A percentile compares a stretch with the other conserved stretches of the same genome.
phyloP scores from a whole-genome alignment of 2,888 invertebrate species.

The Ormyrus labotus region DNA sequence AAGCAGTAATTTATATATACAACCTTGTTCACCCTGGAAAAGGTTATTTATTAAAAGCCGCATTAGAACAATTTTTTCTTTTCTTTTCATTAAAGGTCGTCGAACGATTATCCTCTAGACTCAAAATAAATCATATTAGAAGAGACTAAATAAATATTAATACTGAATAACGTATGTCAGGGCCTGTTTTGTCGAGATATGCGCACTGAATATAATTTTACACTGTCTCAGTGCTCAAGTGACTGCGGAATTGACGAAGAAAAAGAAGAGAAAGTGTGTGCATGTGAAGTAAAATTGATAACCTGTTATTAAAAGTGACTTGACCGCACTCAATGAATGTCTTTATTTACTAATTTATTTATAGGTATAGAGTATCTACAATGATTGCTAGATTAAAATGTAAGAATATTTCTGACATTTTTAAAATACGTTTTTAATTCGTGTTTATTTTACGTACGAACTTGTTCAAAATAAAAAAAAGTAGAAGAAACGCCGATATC shows the following conservation, averaged over 20 bases:
- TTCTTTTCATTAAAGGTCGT: slow-evolving; percentile 13
- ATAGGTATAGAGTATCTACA: no score
- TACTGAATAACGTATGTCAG: neutral
- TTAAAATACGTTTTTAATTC: no score
- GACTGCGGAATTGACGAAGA: neutral
- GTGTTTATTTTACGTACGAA: no score
- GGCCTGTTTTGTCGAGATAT: neutral
- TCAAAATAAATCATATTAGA: slow-evolving; percentile 25
- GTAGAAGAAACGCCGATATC: no score
- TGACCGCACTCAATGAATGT: neutral
- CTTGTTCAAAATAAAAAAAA: no score
- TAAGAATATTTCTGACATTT: no score
- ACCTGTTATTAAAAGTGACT: neutral
- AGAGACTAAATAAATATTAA: neutral
- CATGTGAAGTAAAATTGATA: slow-evolving; percentile 7
- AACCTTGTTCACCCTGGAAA: no score
- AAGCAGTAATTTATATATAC: no score
- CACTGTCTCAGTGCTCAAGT: slow-evolving; percentile 2
- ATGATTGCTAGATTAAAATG: no score
- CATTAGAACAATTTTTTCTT: neutral
- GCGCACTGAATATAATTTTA: slow-evolving; percentile 11
- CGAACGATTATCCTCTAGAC: neutral
- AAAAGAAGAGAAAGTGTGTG: neutral
- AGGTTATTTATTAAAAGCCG: no score
- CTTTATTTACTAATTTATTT: slow-evolving; percentile 18